Conservation (phyloP, 2,797 vertebrate species). For the Lycodopsis pacificus region DNA sequence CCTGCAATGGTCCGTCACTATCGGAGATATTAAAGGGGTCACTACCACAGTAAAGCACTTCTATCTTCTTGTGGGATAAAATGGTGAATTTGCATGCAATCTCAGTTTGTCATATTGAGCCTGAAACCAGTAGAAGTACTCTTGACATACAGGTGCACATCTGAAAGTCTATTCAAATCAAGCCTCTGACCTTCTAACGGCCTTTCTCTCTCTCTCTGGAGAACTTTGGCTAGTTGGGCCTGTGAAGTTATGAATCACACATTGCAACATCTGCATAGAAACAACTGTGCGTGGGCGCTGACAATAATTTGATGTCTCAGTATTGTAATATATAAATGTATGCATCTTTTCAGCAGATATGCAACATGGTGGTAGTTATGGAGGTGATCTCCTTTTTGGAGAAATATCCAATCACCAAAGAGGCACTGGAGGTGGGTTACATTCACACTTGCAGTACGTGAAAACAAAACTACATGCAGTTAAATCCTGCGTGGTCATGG, state of each 20-base stretch:
- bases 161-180: slow-evolving; percentile 82
- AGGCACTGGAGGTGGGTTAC: slow-evolving; percentile 91
- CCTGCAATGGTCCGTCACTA: background rate
- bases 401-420: slow-evolving; percentile 98
- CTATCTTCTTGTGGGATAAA: background rate
- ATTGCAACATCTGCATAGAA: background rate
- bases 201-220: background rate
- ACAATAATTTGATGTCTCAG: background rate
- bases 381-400: slow-evolving; percentile 98
- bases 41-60: background rate
- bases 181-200: background rate
- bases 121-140: slow-evolving; percentile 57
- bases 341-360: slow-evolving; percentile 87
- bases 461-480: background rate
- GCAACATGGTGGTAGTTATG: slow-evolving; percentile 95
- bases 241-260: background rate
- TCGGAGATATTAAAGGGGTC: background rate
- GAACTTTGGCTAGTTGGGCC: background rate
- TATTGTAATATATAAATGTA: slow-evolving; percentile 3
- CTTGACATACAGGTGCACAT: slow-evolving; percentile 77
- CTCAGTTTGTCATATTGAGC: slow-evolving; percentile 59
- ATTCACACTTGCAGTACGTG: background rate
- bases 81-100: slow-evolving; percentile 69
- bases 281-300: background rate
- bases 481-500: background rate